Conservation (phyloP, 2,888 invertebrate species). For the Entomobrya multifasciata region DNA sequence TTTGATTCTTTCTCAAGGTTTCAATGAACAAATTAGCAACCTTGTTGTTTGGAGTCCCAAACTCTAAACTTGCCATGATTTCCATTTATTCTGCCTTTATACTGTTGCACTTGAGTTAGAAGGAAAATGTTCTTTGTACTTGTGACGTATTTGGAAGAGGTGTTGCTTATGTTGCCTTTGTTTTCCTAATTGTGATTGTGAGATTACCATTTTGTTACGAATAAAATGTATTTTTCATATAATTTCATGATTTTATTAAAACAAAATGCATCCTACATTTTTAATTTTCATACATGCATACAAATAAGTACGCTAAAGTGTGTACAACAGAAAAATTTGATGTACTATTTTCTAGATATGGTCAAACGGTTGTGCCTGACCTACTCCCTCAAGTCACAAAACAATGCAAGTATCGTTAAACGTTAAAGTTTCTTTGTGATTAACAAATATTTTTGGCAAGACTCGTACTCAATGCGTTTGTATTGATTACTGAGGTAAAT, state of each 20-base stretch:
- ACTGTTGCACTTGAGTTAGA: background rate
- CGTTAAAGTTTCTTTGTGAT: constrained; percentile 6
- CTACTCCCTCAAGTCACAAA: constrained; percentile 65
- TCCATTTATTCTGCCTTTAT: constrained; percentile 1
- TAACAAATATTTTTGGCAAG: constrained; percentile 53
- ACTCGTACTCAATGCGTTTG: background rate
- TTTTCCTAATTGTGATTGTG: constrained; percentile 6
- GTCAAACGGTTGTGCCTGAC: constrained; percentile 65
- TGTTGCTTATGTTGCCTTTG: constrained; percentile 34
- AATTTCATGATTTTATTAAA: background rate
- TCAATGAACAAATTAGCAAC: constrained; percentile 54
- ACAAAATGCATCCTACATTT: too few species aligned
- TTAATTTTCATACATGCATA: background rate
- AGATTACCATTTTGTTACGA: background rate
- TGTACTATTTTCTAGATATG: constrained; percentile 45
- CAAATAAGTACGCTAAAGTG: background rate
- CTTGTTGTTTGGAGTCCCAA: constrained; percentile 2
- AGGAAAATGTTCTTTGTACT: background rate
- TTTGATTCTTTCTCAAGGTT: constrained; percentile 52
- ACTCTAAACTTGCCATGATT: constrained; percentile 12
- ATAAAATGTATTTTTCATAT: constrained; percentile 8
- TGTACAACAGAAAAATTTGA: background rate
- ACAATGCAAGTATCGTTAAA: background rate
- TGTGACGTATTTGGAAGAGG: constrained; percentile 5
- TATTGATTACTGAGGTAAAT: constrained; percentile 41